Conservation (phyloP, 2,797 vertebrate genomes). For the Ctenopoma multispine region DNA sequence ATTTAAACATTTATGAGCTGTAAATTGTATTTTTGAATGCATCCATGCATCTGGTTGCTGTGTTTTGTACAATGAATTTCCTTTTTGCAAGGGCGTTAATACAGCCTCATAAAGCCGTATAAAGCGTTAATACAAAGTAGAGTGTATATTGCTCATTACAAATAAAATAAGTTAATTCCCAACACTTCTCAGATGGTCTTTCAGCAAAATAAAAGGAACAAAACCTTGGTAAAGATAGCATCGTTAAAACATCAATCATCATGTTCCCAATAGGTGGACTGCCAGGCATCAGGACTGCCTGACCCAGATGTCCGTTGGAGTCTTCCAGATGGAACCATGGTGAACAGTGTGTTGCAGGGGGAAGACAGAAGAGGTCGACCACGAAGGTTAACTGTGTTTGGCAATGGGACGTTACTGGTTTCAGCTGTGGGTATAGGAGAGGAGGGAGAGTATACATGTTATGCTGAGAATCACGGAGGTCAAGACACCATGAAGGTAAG, state of each 20-base stretch:
- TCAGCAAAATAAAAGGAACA: conserved; percentile 1
- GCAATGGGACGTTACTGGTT: conserved; percentile 94
- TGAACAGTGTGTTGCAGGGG: conserved; percentile 88
- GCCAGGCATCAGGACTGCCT: conserved; percentile 92
- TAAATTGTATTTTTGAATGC: not conserved
- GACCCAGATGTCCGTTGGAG: conserved; percentile 92
- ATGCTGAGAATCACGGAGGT: conserved; percentile 92
- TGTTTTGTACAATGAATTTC: conserved; percentile 2
- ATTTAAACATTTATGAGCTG: conserved; percentile 41
- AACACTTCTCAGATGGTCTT: not conserved
- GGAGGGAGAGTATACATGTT: conserved; percentile 93
- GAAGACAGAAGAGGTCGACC: conserved; percentile 82
- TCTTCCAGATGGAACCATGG: conserved; percentile 92
- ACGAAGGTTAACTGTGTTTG: conserved; percentile 88
- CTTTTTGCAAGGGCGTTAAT: not conserved
- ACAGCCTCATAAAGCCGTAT: not conserved
- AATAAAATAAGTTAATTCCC: not conserved
- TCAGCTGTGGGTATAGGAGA: conserved; percentile 88
- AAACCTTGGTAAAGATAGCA: not conserved
- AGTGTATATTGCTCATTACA: not conserved
- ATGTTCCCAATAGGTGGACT: conserved; percentile 86
- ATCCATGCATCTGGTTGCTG: not conserved
- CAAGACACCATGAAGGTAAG: conserved; percentile 91
- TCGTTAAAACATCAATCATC: conserved; percentile 13
- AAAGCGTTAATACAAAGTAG: not conserved